phyloP scores from a whole-genome alignment of 2,888 invertebrate species.

The Stegophylla sp. region DNA sequence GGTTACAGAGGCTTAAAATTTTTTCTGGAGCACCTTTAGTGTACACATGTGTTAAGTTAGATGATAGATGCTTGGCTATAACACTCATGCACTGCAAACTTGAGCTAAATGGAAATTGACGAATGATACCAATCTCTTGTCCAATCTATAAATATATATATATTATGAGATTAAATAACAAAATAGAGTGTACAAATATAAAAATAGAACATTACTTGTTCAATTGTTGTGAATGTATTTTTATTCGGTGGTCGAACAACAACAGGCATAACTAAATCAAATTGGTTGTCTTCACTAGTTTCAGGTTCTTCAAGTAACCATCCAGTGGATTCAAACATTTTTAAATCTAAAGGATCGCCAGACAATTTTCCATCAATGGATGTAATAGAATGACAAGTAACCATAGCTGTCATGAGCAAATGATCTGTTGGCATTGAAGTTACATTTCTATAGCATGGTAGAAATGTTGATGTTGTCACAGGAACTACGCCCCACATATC shows the following conservation, averaged over 20 bases:
- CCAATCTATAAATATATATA: conserved; percentile 66
- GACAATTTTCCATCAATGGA: conserved; percentile 84
- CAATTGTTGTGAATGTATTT: conserved; percentile 51
- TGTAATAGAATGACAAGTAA: conserved; percentile 91
- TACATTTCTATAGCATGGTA: conserved; percentile 68
- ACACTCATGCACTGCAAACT: conserved; percentile 89
- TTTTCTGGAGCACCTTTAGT: conserved; percentile 95
- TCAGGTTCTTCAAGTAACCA: conserved; percentile 90
- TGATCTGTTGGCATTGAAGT: conserved; percentile 67
- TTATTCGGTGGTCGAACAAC: conserved; percentile 73
- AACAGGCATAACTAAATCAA: conserved; percentile 86
- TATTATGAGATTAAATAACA: not conserved
- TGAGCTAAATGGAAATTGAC: conserved; percentile 88
- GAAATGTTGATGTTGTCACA: conserved; percentile 66
- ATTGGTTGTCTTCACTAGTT: conserved; percentile 82
- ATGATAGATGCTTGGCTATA: conserved; percentile 78
- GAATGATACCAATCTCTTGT: conserved; percentile 80
- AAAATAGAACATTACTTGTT: conserved; percentile 35
- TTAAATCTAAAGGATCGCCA: conserved; percentile 94
- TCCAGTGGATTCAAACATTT: conserved; percentile 95
- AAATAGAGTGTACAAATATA: not conserved
- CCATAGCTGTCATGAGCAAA: conserved; percentile 77
- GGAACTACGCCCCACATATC: conserved; percentile 94
- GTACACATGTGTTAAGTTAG: conserved; percentile 78
- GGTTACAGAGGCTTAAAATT: conserved; percentile 78